Evolutionary conservation across 2,888 invertebrate species (phyloP), one percentile per base, ranked within the genome.

Genomic region (Stenichneumon culpator): DNA sequence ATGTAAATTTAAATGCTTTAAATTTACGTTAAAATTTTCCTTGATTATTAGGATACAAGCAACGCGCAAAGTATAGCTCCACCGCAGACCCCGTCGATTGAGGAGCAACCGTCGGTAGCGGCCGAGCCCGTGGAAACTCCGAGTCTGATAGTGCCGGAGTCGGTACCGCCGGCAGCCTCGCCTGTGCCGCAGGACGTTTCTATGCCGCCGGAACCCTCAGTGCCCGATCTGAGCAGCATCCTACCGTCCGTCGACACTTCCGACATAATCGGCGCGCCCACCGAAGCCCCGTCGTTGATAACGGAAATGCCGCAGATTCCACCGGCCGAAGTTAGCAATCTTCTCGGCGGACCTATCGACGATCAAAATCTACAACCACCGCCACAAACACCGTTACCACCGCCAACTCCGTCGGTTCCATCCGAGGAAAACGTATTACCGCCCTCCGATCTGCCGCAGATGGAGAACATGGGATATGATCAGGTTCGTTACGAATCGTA

Each of bases 391-490:
- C 44, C 44, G 44, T 47, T 47, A 47, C 44, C 44, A 47, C 44
- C 44, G 44, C 44, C 44, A 16, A 47, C 44, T 14, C 44, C 44
- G 2, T 95, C 95, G 2, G 92, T 95, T 86, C 95, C 95, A 72
- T 94, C 95, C 77, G 95, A 95, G 84, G 95, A 95, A 86, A 94
- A 75, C 88, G 44, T 82, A 32, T 82, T 78, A 82, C 81, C 83
- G 65, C 81, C 84, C 87, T 67, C 90, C 28, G 89, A 91, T 79
- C 88, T 94, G 86, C 95, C 95, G 0, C 94, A 94, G 57, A 95
- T 96, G 95, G 96, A 95, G 89, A 96, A 96, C 90, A 95, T 96
- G 95, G 95, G 95, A 74, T 96, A 96, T 87, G 95, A 95, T 91
- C 95, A 95, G 91, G 95, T 95, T 88, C 79, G 89, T 84, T 70